phyloP scores from a whole-genome alignment of 2,888 invertebrate species.

The Timema cristinae region DNA sequence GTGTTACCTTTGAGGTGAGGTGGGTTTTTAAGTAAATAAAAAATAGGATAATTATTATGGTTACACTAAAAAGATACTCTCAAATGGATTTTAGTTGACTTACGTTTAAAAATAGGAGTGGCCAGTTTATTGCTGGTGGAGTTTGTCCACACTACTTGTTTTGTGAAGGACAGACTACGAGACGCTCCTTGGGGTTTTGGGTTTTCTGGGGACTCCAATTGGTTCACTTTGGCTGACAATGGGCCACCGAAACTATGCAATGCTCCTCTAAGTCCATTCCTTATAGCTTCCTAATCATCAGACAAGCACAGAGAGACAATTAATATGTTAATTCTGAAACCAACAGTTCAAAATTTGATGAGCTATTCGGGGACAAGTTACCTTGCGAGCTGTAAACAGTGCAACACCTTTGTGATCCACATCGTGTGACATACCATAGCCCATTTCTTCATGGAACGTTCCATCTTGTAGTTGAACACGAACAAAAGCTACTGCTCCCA shows the following conservation, averaged over 20 bases:
- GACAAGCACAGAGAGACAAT: background rate
- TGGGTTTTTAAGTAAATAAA: too few species aligned
- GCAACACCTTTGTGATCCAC: slow-evolving; percentile 14
- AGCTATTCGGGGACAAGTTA: background rate
- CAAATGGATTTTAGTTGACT: too few species aligned
- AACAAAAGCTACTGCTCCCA: slow-evolving; percentile 20
- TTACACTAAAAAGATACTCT: too few species aligned
- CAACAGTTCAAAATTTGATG: too few species aligned
- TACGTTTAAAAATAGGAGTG: too few species aligned
- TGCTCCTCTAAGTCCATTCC: slow-evolving; percentile 13
- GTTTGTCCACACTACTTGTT: too few species aligned
- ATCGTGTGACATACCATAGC: slow-evolving; percentile 18
- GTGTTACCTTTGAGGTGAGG: too few species aligned
- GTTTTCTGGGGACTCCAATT: slow-evolving; percentile 4
- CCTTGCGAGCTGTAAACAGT: slow-evolving; percentile 17
- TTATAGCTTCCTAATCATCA: slow-evolving; percentile 16
- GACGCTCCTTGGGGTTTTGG: background rate
- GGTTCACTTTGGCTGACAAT: slow-evolving; percentile 4
- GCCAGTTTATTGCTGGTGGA: too few species aligned
- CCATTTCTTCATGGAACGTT: slow-evolving; percentile 19
- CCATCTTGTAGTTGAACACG: slow-evolving; percentile 20
- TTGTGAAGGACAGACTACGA: too few species aligned
- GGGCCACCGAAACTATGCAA: slow-evolving; percentile 19
- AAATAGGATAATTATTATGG: too few species aligned
- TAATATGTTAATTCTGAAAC: background rate